Evolutionary conservation across 53 echinoderm and acorn worm species (phyloP).

Genomic region (Patiria pectinifera): DNA sequence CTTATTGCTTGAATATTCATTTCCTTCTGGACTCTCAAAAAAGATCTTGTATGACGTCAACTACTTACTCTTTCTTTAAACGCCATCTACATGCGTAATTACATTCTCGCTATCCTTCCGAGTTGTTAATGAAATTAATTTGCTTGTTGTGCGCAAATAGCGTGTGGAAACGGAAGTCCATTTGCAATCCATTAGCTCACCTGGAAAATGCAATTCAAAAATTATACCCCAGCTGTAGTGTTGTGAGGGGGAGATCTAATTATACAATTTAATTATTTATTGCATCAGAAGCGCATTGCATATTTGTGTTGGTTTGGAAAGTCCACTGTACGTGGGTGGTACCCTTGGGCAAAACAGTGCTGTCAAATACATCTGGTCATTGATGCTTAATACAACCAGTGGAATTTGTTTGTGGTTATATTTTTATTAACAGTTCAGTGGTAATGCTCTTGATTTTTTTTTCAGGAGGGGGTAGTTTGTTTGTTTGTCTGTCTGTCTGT

Average conservation of each 20-base stretch:
- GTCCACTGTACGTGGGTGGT: neutral
- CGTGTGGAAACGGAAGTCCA: constrained; percentile 18
- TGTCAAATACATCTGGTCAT: neutral
- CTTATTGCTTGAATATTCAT: neutral
- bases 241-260: constrained; percentile 17
- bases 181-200: constrained; percentile 8
- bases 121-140: neutral
- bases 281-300: neutral
- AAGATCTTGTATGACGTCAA: constrained; percentile 32
- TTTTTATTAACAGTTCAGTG: neutral
- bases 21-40: neutral
- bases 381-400: neutral
- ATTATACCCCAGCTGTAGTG: neutral
- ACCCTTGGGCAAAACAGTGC: neutral
- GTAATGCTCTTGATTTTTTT: too few species aligned
- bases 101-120: neutral
- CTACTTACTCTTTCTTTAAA: neutral
- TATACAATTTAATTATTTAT: constrained; percentile 17
- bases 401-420: neutral
- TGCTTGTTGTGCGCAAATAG: neutral
- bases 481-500: too few species aligned
- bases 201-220: neutral
- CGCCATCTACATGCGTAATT: neutral
- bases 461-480: too few species aligned
- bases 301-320: constrained; percentile 3